Percentiles rank a stretch among this genome's conserved stretches.
Conservation (phyloP, 2,113 vertebrate genomes). For the Serilophus lunatus region DNA sequence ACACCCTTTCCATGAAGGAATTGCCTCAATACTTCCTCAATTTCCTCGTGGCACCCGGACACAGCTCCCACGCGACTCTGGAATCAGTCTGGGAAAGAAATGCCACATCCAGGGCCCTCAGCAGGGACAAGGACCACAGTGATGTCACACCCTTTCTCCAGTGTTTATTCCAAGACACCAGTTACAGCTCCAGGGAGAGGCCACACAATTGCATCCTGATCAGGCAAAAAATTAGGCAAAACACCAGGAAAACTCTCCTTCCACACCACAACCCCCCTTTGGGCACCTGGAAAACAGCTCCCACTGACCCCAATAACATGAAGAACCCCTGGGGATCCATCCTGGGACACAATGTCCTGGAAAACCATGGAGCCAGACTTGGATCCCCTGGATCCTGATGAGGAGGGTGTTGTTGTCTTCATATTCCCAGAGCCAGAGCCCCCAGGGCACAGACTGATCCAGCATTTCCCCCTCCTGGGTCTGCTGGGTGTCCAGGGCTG, state of each 20-base stretch:
- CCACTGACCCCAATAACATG: fast-evolving
- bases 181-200: neutral
- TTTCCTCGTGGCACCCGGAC: too few species aligned
- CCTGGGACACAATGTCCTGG: fast-evolving
- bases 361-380: fast-evolving
- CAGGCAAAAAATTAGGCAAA: neutral
- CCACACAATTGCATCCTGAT: neutral
- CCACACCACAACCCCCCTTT: fast-evolving
- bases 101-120: fast-evolving
- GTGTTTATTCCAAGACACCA: constrained; percentile 11
- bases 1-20: too few species aligned
- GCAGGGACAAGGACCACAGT: fast-evolving
- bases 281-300: neutral
- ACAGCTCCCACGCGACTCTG: fast-evolving
- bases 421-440: neutral
- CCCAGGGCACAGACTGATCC: neutral
- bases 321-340: fast-evolving
- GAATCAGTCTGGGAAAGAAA: neutral
- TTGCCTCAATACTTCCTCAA: too few species aligned
- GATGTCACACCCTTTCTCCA: neutral
- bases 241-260: neutral
- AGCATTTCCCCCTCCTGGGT: too few species aligned
- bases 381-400: fast-evolving
- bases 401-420: neutral
- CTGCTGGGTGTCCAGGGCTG: fast-evolving